Evolutionary conservation across 2,888 invertebrate genomes (phyloP), one percentile per base, ranked within the genome.

Genomic region (Autographa gamma): DNA sequence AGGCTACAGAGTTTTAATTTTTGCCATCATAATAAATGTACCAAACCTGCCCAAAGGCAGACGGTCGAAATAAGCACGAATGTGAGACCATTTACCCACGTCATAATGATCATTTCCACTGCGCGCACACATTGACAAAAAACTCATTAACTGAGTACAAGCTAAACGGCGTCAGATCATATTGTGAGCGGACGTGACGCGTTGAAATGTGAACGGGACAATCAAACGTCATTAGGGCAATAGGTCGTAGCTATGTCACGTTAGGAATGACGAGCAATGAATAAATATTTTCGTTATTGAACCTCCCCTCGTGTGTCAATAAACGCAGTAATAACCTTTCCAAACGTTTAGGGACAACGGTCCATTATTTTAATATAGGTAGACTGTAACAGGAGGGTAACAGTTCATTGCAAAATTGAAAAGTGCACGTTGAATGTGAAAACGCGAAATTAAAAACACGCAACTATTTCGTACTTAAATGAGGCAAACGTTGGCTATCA

Each of bases 261-360:
- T 81, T 69, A 79, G 84, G 80, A 85, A 87, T 83, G 80, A 71
- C 85, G 83, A 86, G 85, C 85, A 81, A 82, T 84, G 81, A 80
- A 80, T 80, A 88, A 88, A 89, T 88, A 88, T 88, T 88, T 88
- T 87, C 86, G 81, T 86, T 88, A 88, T 84, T 85, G 85, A 78
- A 80, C 81, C 76, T 78, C 77, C 84, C 82, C 71, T 74, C 73
- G 69, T 76, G 73, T 75, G 70, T 74, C 76, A 71, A 78, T 81
- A 80, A 75, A 73, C 67, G 61, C 73, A 63, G 32, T 78, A 77
- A 80, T 81, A 78, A 75, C 80, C 70, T 69, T 58, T 73, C 72
- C 66, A 66, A 66, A 71, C 71, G 73, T 77, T 73, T 69, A 75
- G 70, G 68, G 69, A 80, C 69, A 69, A 65, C 16, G 61, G 58